These are phyloP conservation scores for Chaenodraco wilsoni DNA, from an alignment of 2,797 vertebrate genomes.

Conservation along the genomic window DNA sequence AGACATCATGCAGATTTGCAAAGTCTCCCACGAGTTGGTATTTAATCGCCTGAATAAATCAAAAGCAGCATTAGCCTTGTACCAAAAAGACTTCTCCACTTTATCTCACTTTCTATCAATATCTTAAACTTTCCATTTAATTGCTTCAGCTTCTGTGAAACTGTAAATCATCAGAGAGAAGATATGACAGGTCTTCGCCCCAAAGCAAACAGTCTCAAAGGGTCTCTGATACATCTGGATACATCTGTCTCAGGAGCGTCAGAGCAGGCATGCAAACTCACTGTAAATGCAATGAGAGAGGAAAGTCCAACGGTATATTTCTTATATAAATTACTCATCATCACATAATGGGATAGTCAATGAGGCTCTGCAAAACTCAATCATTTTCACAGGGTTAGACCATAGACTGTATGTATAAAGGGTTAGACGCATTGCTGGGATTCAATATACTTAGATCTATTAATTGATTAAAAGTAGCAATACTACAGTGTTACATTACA, in stretches of 20 bases:
- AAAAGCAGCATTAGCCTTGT: not conserved
- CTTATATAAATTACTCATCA: too few species aligned
- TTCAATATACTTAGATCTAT: too few species aligned
- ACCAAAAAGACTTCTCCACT: not conserved
- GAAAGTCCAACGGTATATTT: too few species aligned
- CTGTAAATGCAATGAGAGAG: not conserved
- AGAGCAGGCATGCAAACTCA: not conserved
- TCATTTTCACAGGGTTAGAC: too few species aligned
- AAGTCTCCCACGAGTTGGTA: not conserved
- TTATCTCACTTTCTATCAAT: not conserved
- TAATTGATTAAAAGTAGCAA: too few species aligned
- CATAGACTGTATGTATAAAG: too few species aligned
- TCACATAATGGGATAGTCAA: too few species aligned
- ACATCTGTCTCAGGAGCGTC: not conserved
- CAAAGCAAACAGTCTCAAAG: not conserved
- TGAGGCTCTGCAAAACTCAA: too few species aligned
- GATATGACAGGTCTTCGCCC: slow-evolving; percentile 4
- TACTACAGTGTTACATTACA: too few species aligned
- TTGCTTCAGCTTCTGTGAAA: not conserved
- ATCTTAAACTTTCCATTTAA: not conserved
- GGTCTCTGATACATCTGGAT: not conserved
- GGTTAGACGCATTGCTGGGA: too few species aligned
- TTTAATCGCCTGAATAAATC: not conserved
- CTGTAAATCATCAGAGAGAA: slow-evolving; percentile 10
- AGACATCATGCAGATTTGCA: not conserved